phyloP scores from a whole-genome alignment of 2,888 invertebrate species.

The Andrena dorsata region DNA sequence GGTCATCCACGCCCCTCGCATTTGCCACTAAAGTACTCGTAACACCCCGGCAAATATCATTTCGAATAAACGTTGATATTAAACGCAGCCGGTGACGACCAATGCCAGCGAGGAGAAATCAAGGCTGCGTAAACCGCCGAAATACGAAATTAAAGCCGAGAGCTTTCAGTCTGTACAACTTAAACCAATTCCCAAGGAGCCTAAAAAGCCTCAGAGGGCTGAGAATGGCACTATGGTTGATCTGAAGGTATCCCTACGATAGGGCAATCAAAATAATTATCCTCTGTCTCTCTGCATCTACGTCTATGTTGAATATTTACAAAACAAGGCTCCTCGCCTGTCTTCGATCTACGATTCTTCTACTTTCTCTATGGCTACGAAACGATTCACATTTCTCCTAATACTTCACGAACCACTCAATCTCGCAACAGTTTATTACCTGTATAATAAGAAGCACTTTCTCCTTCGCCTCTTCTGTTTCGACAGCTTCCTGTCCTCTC shows the following conservation, averaged over 20 bases:
- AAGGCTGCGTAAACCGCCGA: slow-evolving; percentile 85
- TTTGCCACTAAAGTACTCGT: not conserved
- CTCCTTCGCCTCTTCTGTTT: not conserved
- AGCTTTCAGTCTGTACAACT: slow-evolving; percentile 88
- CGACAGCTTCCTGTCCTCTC: slow-evolving; percentile 8
- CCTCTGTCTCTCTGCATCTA: slow-evolving; percentile 38
- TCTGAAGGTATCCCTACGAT: slow-evolving; percentile 81
- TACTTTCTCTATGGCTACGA: not conserved
- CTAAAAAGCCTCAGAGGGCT: slow-evolving; percentile 77
- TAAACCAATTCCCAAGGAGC: slow-evolving; percentile 86
- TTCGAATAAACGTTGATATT: slow-evolving; percentile 60
- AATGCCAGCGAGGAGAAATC: slow-evolving; percentile 81
- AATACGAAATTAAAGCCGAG: slow-evolving; percentile 85
- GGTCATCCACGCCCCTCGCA: not conserved
- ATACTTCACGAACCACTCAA: slow-evolving; percentile 5
- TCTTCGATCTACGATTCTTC: slow-evolving; percentile 24
- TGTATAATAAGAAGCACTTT: too few relatives aligned
- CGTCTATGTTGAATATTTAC: not conserved
- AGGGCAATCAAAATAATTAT: slow-evolving; percentile 53
- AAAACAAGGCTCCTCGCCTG: slow-evolving; percentile 23
- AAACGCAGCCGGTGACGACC: slow-evolving; percentile 79
- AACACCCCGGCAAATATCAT: not conserved
- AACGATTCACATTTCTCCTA: not conserved
- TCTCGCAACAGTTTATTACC: slow-evolving; percentile 4
- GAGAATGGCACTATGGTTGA: slow-evolving; percentile 78